Percentiles rank a stretch among this genome's conserved stretches.
phyloP scores from a whole-genome alignment of 2,113 vertebrate genomes.

The Formicarius rufipectus region DNA sequence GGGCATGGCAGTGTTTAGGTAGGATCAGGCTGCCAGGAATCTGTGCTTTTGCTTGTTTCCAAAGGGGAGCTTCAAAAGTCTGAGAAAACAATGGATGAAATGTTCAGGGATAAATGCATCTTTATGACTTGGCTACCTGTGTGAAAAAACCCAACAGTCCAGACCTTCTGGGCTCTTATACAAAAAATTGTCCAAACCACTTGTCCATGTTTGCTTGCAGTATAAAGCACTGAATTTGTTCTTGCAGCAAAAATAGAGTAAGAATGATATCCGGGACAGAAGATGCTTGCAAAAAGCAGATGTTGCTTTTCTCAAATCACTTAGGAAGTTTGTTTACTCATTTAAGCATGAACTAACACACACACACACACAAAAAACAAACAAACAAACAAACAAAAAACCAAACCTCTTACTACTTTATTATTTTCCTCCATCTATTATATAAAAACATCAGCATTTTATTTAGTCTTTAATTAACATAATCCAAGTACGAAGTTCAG shows the following conservation, averaged over 20 bases:
- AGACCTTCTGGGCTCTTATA: not conserved
- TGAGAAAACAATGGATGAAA: not conserved
- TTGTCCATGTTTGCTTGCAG: not conserved
- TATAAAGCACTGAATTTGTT: not conserved
- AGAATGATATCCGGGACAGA: not conserved
- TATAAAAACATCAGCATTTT: slow-evolving; percentile 29
- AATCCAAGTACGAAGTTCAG: slow-evolving; percentile 65
- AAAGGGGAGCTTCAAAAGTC: not conserved
- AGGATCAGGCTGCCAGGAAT: not conserved
- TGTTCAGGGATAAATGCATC: not conserved
- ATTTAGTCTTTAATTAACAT: slow-evolving; percentile 64
- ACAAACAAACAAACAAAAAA: too few relatives aligned
- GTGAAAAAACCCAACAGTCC: not conserved
- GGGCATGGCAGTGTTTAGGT: not conserved
- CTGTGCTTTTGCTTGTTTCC: not conserved
- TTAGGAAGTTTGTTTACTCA: not conserved
- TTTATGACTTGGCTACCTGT: not conserved
- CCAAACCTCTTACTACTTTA: not conserved
- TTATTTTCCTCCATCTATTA: slow-evolving; percentile 22
- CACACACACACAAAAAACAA: too few relatives aligned
- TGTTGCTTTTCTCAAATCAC: not conserved
- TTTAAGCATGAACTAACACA: not conserved
- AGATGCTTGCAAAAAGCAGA: not conserved
- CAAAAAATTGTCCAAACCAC: not conserved
- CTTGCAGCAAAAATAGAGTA: not conserved